phyloP scores from a whole-genome alignment of 2,113 vertebrate species.

The Alosa alosa region DNA sequence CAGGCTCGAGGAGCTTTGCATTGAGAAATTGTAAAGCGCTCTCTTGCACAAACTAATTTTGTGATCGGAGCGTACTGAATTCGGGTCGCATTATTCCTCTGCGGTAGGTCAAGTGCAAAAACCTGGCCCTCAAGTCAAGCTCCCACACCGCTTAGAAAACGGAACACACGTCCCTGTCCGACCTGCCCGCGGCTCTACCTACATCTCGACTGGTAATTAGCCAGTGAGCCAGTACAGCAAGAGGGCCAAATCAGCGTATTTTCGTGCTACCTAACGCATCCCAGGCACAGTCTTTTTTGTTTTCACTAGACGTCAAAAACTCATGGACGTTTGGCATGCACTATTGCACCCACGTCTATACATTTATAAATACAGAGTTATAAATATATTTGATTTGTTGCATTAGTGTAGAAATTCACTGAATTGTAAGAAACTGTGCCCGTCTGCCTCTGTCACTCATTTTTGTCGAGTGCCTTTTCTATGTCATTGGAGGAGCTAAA shows the following conservation, averaged over 20 bases:
- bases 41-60: conserved; percentile 67
- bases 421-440: not conserved
- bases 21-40: conserved; percentile 62
- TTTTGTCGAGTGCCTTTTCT: not conserved
- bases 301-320: not conserved
- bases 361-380: too few relatives aligned
- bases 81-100: conserved; percentile 74
- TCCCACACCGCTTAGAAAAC: conserved; percentile 30
- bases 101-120: conserved; percentile 83
- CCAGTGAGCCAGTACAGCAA: not conserved
- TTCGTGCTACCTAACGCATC: not conserved
- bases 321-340: not conserved
- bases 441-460: not conserved
- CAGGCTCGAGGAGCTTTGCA: too few relatives aligned
- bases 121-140: conserved; percentile 60
- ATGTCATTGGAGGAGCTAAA: not conserved
- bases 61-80: conserved; percentile 73
- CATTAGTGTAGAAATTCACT: not conserved
- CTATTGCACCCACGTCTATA: too few relatives aligned
- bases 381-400: not conserved
- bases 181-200: not conserved
- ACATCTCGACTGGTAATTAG: not conserved
- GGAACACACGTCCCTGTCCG: not conserved
- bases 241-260: not conserved
- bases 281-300: not conserved